phyloP scores from a whole-genome alignment of 2,113 vertebrate genomes.

The Marmota monax region DNA sequence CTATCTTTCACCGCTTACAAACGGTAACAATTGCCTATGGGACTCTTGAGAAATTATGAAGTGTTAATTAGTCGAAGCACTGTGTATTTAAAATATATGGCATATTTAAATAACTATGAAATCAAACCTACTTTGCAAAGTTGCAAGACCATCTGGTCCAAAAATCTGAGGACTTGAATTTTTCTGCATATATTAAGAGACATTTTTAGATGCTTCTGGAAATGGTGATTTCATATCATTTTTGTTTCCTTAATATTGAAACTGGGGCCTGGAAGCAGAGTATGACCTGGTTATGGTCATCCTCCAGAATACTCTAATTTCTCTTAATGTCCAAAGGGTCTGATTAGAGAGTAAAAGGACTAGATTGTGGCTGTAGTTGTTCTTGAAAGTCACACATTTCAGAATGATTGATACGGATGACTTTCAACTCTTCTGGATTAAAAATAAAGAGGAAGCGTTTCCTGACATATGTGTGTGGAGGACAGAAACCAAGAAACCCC shows the following conservation, averaged over 20 bases:
- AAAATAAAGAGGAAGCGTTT: conserved; percentile 33
- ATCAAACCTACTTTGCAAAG: conserved; percentile 65
- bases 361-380: neutral
- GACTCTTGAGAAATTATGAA: conserved; percentile 78
- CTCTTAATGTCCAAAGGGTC: neutral
- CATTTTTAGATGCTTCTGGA: conserved; percentile 29
- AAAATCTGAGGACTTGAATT: conserved; percentile 65
- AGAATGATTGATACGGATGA: neutral
- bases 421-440: neutral
- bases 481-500: neutral
- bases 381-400: neutral
- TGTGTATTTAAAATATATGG: conserved; percentile 77
- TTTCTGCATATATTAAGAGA: conserved; percentile 58
- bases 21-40: conserved; percentile 65
- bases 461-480: neutral
- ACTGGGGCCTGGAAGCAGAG: neutral
- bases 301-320: neutral
- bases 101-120: conserved; percentile 75
- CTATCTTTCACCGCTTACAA: conserved; percentile 67
- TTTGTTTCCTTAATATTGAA: conserved; percentile 33
- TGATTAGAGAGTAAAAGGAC: neutral
- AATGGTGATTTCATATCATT: conserved; percentile 28
- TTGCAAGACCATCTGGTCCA: conserved; percentile 71
- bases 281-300: neutral
- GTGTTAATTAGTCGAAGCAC: conserved; percentile 80